These are phyloP conservation scores for Halictus ligatus DNA, from an alignment of 2,888 invertebrate genomes.

Conservation along the genomic window DNA sequence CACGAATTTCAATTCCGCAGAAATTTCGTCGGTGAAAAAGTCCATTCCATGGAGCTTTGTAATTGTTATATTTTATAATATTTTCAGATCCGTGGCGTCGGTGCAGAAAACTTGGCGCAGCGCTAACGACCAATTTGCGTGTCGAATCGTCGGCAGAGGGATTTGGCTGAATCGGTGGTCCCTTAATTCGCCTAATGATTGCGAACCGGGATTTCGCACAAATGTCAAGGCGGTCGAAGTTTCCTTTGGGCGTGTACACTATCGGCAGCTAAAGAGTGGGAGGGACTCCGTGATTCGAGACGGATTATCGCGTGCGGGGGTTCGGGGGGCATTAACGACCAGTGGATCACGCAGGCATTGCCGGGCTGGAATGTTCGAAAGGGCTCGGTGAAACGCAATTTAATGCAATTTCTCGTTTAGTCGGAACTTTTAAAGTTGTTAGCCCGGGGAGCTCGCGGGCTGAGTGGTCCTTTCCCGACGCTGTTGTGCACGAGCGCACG, in stretches of 20 bases:
- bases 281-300: slow-evolving; percentile 14
- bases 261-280: neutral
- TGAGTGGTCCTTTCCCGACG: slow-evolving; percentile 60
- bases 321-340: slow-evolving; percentile 35
- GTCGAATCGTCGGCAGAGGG: neutral
- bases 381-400: slow-evolving; percentile 62
- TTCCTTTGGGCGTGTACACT: neutral
- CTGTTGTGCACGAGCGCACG: slow-evolving; percentile 44
- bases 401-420: slow-evolving; percentile 75
- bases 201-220: neutral
- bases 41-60: neutral
- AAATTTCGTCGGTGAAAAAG: neutral
- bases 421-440: slow-evolving; percentile 74
- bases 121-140: neutral
- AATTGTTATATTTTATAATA: neutral
- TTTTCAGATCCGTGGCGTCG: neutral
- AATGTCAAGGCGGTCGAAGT: neutral
- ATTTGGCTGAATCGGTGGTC: neutral
- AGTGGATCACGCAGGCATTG: neutral
- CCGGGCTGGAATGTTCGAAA: slow-evolving; percentile 38
- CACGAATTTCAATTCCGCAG: neutral
- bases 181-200: neutral
- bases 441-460: slow-evolving; percentile 56
- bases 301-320: slow-evolving; percentile 31
- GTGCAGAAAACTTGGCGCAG: neutral